Evolutionary conservation across 2,888 invertebrate species (phyloP).

Genomic region (Pterobdella sp.): DNA sequence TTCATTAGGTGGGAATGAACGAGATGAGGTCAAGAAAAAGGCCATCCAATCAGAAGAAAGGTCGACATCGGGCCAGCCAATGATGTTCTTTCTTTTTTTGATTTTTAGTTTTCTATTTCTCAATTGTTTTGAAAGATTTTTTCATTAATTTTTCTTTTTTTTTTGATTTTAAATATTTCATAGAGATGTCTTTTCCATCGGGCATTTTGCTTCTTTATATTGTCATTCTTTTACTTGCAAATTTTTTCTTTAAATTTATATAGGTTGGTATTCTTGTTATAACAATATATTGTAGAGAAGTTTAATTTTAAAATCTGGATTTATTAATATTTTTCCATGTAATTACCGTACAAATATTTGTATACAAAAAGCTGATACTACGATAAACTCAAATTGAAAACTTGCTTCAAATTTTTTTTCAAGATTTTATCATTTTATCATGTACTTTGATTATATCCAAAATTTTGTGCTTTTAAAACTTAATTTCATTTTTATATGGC

Average conservation of each 20-base stretch:
- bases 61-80: conserved; percentile 23
- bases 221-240: too few species aligned
- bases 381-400: neutral
- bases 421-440: too few species aligned
- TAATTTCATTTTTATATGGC: too few species aligned
- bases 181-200: neutral
- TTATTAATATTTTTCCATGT: neutral
- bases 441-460: too few species aligned
- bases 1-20: conserved; percentile 24
- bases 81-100: conserved; percentile 23
- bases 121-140: neutral
- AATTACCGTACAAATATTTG: too few species aligned
- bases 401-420: too few species aligned
- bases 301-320: too few species aligned
- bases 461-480: too few species aligned
- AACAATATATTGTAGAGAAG: too few species aligned
- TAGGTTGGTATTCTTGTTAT: too few species aligned
- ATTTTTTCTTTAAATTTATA: too few species aligned
- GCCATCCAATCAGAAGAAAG: conserved; percentile 26
- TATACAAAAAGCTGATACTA: too few species aligned
- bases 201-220: neutral
- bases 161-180: neutral
- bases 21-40: conserved; percentile 21
- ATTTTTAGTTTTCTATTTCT: conserved; percentile 5
- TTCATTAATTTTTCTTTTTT: neutral